Evolutionary conservation across 1,140 invertebrate genomes (phyloP).

Genomic region (Calephelis nemesis): DNA sequence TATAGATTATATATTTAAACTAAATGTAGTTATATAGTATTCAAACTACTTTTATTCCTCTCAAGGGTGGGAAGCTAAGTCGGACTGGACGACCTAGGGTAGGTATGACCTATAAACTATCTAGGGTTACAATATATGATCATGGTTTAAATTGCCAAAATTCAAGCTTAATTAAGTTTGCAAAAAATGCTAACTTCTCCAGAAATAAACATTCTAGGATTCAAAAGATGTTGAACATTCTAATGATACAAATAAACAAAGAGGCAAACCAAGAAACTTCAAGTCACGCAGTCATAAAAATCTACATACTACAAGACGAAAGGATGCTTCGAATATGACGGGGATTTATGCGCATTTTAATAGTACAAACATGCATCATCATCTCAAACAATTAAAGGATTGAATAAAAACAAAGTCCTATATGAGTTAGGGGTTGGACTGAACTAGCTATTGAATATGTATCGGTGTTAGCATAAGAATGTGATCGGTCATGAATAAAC

Average conservation of each 20-base stretch:
- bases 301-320: conserved; percentile 6
- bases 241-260: conserved; percentile 9
- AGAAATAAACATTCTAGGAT: too few relatives aligned
- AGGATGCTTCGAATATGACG: neutral
- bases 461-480: conserved; percentile 1
- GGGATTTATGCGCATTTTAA: conserved; percentile 21
- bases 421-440: conserved; percentile 16
- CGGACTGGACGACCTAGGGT: too few relatives aligned
- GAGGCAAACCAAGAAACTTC: neutral
- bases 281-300: conserved; percentile 9
- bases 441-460: conserved; percentile 19
- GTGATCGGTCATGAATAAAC: neutral
- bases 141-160: too few relatives aligned
- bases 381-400: conserved; percentile 25
- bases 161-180: too few relatives aligned
- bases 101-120: too few relatives aligned
- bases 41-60: too few relatives aligned
- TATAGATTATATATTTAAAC: too few relatives aligned
- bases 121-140: too few relatives aligned
- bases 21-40: too few relatives aligned
- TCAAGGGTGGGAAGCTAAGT: too few relatives aligned
- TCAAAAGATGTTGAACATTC: neutral
- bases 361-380: conserved; percentile 19
- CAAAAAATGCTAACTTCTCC: too few relatives aligned
- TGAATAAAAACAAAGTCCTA: conserved; percentile 21